A percentile compares a stretch with the other conserved stretches of the same genome.
Evolutionary conservation across 2,113 vertebrate genomes (phyloP).

Genomic region (Aphelocoma coerulescens): DNA sequence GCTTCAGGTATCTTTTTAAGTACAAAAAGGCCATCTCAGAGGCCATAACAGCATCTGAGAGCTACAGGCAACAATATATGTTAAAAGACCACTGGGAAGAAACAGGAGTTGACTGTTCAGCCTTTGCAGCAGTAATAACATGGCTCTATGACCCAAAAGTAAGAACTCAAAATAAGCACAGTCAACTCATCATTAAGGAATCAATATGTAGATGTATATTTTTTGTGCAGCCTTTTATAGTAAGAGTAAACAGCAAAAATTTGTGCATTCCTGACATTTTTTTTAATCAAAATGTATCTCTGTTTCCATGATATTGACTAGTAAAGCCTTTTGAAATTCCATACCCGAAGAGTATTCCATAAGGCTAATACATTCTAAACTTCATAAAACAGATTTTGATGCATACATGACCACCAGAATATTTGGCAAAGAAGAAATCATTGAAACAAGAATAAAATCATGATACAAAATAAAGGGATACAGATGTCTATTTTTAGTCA

Average conservation of each 20-base stretch:
- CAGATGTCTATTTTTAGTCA: not conserved
- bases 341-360: too few species aligned
- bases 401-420: not conserved
- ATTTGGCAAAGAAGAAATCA: slow-evolving; percentile 37
- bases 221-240: not conserved
- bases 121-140: not conserved
- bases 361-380: slow-evolving; percentile 19
- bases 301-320: not conserved
- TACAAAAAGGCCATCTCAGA: not conserved
- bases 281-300: not conserved
- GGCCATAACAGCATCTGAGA: not conserved
- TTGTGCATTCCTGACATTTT: not conserved
- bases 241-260: not conserved
- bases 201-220: not conserved
- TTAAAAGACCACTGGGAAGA: not conserved
- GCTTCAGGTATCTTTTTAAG: not conserved
- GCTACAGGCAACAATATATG: not conserved
- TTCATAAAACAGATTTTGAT: not conserved
- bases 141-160: not conserved
- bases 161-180: not conserved
- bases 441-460: slow-evolving; percentile 19
- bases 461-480: slow-evolving; percentile 35
- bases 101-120: not conserved
- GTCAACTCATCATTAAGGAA: not conserved
- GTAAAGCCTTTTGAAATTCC: not conserved